phyloP scores from a whole-genome alignment of 53 echinoderm and acorn worm genomes.

The Echinometra lucunter region DNA sequence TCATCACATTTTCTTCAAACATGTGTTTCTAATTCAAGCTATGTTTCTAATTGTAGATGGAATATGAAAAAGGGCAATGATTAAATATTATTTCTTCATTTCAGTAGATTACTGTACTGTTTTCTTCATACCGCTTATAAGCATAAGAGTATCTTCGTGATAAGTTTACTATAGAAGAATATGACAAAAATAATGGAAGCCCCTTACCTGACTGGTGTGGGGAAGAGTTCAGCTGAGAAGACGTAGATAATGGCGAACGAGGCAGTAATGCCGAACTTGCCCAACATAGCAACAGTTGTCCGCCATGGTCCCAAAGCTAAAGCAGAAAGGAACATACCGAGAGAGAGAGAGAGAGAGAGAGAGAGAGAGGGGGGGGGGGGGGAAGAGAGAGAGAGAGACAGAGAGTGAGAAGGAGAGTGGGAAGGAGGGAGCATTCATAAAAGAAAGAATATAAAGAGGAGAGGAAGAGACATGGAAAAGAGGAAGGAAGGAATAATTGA shows the following conservation, averaged over 20 bases:
- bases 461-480: no score
- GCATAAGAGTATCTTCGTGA: no score
- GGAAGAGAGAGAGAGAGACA: not conserved
- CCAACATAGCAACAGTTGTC: conserved; percentile 42
- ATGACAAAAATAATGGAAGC: not conserved
- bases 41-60: no score
- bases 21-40: no score
- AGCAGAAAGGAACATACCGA: not conserved
- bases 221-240: conserved; percentile 46
- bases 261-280: conserved; percentile 48
- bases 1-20: no score
- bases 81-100: no score
- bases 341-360: not conserved
- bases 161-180: no score
- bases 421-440: not conserved
- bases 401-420: not conserved
- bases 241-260: conserved; percentile 46
- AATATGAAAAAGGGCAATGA: no score
- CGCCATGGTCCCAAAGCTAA: conserved; percentile 13
- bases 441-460: not conserved
- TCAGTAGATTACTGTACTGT: no score
- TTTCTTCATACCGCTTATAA: no score
- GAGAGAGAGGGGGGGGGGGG: no score
- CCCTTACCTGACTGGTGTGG: conserved; percentile 54
- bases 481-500: no score